Conservation (phyloP, 1,140 invertebrate genomes). For the Drosophila watanabei region DNA sequence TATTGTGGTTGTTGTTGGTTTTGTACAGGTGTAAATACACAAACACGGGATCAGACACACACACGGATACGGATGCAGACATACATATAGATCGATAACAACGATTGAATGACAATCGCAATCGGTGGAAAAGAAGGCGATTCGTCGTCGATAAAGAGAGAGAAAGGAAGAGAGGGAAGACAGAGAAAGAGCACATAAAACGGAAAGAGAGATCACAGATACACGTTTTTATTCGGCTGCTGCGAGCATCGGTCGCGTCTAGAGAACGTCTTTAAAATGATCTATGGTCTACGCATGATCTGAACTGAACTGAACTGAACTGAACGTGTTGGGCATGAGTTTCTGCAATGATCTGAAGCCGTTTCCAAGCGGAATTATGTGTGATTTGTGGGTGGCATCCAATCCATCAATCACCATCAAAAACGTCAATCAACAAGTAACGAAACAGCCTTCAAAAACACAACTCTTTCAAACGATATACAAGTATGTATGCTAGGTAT, state of each 20-base stretch:
- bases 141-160: constrained; percentile 44
- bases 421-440: constrained; percentile 42
- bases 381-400: constrained; percentile 32
- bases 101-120: constrained; percentile 33
- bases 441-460: constrained; percentile 34
- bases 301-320: constrained; percentile 27
- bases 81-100: constrained; percentile 57
- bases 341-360: constrained; percentile 60
- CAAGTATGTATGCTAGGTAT: constrained; percentile 13
- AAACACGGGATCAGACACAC: constrained; percentile 52
- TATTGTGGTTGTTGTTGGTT: constrained; percentile 38
- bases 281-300: constrained; percentile 35
- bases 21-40: constrained; percentile 54
- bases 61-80: constrained; percentile 57
- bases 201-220: constrained; percentile 80
- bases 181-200: constrained; percentile 71
- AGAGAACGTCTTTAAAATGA: constrained; percentile 51
- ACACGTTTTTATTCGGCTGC: constrained; percentile 76
- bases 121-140: constrained; percentile 38
- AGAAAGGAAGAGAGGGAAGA: constrained; percentile 51
- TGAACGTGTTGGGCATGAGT: constrained; percentile 45
- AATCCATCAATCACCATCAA: constrained; percentile 32
- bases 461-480: constrained; percentile 29
- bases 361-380: constrained; percentile 49
- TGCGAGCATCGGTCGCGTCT: constrained; percentile 44